Base-by-base conservation (phyloP, 2,113 vertebrate species). In the Planiliza haematocheilus region DNA sequence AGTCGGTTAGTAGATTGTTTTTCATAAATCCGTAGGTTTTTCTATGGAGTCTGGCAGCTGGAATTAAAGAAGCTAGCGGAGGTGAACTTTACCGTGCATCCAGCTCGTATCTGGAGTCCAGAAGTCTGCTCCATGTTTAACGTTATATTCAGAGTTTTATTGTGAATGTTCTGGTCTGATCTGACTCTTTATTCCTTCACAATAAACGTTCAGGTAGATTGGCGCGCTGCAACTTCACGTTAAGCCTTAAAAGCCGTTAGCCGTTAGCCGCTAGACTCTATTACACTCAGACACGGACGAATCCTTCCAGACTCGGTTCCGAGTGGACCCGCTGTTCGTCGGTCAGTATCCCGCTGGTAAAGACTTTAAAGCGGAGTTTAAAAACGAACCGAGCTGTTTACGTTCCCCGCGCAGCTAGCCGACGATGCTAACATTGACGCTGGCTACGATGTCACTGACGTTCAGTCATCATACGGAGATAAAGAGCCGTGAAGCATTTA, bases 181-280 rank as follows among this genome's bases (percentile, higher is more conserved):
- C 43, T 24, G 8, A 2, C 4, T 49, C 39, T 18, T 7, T n/a
- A 1, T 6, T 14, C 18, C 30, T 46, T 39, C 45, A 53, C 37
- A 69, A 61, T 17, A 61, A 67, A 56, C 46, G 41, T 37, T 41
- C 0, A 0, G 0, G 58, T 14, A 8, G 48, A 18, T 79, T 79
- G 71, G 81, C 85, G 82, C 77, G 77, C 81, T 67, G 24, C 16
- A 70, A 61, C 77, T 77, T 59, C 7, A 3, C 24, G 24, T 11
- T 10, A 17, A 24, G 30, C 61, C 42, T 62, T 51, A 2, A 42
- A 61, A 56, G 14, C 7, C 2, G 30, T 66, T 66, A 53, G 50
- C 43, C 8, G 14, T 48, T 12, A 46, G n/a, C n/a, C n/a, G 7
- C 14, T 3, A n/a, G n/a, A n/a, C n/a, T n/a, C n/a, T n/a, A 3